Evolutionary conservation across 2,888 invertebrate genomes (phyloP), one percentile per base, ranked within the genome.

Genomic region (Eupithecia centaureata): DNA sequence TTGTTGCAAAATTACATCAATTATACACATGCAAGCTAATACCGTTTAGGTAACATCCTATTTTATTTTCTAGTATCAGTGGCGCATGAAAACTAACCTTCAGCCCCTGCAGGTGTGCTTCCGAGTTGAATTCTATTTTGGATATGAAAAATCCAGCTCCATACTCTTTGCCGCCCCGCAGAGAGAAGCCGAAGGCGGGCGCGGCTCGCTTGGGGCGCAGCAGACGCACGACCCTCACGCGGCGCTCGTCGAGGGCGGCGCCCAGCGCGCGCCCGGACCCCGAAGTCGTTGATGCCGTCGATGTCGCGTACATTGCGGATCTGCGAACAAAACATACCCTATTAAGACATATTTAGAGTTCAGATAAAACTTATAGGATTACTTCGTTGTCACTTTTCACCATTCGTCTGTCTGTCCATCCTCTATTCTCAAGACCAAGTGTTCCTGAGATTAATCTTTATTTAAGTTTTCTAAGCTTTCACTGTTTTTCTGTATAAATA

Each of bases 131-230:
- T 76, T 97, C 97, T 10, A 99, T 96, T 81, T 96, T 96, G 27
- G 98, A 97, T 68, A 99, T 96, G 90, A 97, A 98, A 90, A 98
- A 97, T 33, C 99, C 99, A 0, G 98, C 97, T 28, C 97, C 96
- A 85, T 98, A 97, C 84, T 99, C 99, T 73, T 96, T 94, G 18
- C 99, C 98, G 32, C 98, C 97, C 3, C 97, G 94, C 66, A 98
- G 89, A 2, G 97, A 96, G 87, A 98, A 97, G 0, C 97, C 97
- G 80, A 96, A 96, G 25, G 95, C 95, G 7, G 96, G 95, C 5
- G 91, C 84, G 1, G 91, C 83, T 54, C 92, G 83, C 73, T 92
- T 87, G 68, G 93, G 91, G 22, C 93, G 88, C 80, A 93, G 82
- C 67, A 93, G 78, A 5, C 92, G 85, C 67, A 93, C 86, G 1